Conservation (phyloP, 2,797 vertebrate genomes). For the Cyprinodon diabolis region DNA sequence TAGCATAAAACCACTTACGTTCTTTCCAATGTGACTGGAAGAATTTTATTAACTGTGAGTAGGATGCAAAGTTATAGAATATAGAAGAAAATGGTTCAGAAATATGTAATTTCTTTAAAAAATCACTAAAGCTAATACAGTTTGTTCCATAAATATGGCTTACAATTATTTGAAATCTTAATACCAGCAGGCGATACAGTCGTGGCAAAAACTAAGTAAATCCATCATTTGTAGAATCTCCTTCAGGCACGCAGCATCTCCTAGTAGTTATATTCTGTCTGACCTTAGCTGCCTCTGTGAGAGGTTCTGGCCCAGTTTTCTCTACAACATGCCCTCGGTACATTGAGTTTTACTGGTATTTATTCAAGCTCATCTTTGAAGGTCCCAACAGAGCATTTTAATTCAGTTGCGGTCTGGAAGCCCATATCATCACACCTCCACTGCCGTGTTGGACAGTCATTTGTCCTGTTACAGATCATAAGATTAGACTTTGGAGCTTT, state of each 20-base stretch:
- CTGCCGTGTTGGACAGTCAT: neutral
- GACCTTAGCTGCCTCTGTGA: neutral
- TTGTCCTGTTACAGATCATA: neutral
- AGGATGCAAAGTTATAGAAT: neutral
- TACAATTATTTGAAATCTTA: neutral
- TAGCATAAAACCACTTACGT: conserved; percentile 3
- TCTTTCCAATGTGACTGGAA: conserved; percentile 1
- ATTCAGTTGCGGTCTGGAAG: neutral
- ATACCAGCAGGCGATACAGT: neutral
- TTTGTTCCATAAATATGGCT: neutral
- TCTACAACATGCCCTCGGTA: neutral
- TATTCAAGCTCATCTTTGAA: neutral
- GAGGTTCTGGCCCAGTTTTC: neutral
- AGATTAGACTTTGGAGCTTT: neutral
- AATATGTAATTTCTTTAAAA: neutral
- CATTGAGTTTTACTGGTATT: neutral
- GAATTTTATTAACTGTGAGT: conserved; percentile 2
- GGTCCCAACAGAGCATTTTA: neutral
- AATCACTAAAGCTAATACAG: neutral
- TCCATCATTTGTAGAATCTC: neutral
- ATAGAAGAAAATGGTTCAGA: neutral
- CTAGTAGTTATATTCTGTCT: neutral
- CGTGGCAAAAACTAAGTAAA: neutral
- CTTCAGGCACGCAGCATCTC: neutral
- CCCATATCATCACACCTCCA: neutral